A percentile compares a stretch with the other conserved stretches of the same genome.
Conservation (phyloP, 2,113 vertebrate genomes). For the Takifugu bimaculatus region DNA sequence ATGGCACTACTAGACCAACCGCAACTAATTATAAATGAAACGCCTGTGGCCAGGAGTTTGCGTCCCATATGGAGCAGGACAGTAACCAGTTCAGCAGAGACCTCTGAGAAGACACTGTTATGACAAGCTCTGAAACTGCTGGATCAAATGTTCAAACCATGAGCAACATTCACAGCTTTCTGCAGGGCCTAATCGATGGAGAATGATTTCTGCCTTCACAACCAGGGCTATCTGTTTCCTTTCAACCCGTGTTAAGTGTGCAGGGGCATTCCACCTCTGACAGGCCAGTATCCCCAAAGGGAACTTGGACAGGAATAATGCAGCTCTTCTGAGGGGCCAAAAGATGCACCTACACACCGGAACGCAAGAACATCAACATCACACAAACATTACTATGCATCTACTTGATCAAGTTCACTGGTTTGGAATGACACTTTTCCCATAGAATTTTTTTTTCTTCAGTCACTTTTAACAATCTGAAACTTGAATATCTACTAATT, state of each 20-base stretch:
- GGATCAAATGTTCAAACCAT: slow-evolving; percentile 70
- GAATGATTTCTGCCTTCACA: slow-evolving; percentile 49
- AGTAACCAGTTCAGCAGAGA: background rate
- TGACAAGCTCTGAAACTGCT: slow-evolving; percentile 47
- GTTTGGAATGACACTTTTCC: too few species aligned
- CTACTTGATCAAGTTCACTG: slow-evolving; percentile 5
- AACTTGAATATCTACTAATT: too few species aligned
- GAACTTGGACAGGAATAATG: slow-evolving; percentile 45
- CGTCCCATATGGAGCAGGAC: too few species aligned
- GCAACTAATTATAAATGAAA: slow-evolving; percentile 57
- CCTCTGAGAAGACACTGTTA: slow-evolving; percentile 48
- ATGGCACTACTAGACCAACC: slow-evolving; percentile 38
- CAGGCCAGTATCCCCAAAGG: slow-evolving; percentile 56
- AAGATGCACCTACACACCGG: too few species aligned
- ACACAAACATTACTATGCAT: slow-evolving; percentile 13
- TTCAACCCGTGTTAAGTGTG: slow-evolving; percentile 69
- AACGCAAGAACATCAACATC: too few species aligned
- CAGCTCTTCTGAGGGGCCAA: slow-evolving; percentile 37
- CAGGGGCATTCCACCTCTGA: slow-evolving; percentile 70
- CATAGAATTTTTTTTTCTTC: too few species aligned
- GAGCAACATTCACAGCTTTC: slow-evolving; percentile 68
- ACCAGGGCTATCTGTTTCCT: slow-evolving; percentile 65
- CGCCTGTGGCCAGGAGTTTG: background rate
- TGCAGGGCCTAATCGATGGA: slow-evolving; percentile 56
- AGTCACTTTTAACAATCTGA: too few species aligned